phyloP scores from a whole-genome alignment of 2,888 invertebrate genomes.

The Agapetus fuscipes region DNA sequence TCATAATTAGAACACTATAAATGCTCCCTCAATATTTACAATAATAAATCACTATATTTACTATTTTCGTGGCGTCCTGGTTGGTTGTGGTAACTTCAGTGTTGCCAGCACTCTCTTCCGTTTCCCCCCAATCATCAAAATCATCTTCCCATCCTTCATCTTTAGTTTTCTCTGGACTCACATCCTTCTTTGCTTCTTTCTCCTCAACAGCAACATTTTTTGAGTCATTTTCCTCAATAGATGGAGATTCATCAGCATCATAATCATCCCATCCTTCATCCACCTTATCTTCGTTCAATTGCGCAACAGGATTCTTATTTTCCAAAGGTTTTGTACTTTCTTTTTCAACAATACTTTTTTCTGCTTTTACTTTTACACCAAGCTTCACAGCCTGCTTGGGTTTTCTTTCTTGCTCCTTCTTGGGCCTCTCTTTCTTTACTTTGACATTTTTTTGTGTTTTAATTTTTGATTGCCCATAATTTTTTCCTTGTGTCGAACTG shows the following conservation, averaged over 20 bases:
- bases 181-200: neutral
- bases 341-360: neutral
- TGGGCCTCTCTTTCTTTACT: slow-evolving; percentile 9
- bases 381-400: slow-evolving; percentile 14
- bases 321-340: neutral
- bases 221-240: slow-evolving; percentile 13
- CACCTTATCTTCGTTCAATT: slow-evolving; percentile 20
- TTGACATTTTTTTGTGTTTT: slow-evolving; percentile 4
- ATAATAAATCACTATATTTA: too few species aligned
- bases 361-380: slow-evolving; percentile 15
- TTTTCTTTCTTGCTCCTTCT: slow-evolving; percentile 13
- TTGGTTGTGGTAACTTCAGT: too few species aligned
- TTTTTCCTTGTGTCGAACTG: slow-evolving; percentile 2
- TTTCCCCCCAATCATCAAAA: slow-evolving; percentile 41
- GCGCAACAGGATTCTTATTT: too few species aligned
- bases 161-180: slow-evolving; percentile 8
- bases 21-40: too few species aligned
- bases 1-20: too few species aligned
- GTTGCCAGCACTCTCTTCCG: slow-evolving; percentile 24
- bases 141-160: slow-evolving; percentile 43
- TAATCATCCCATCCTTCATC: slow-evolving; percentile 44
- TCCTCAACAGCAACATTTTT: neutral
- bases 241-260: slow-evolving; percentile 37
- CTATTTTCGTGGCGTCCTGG: too few species aligned
- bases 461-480: neutral